Percentiles rank a stretch among this genome's conserved stretches.
Conservation (phyloP, 2,113 vertebrate genomes). For the Brachypodius melanocephalos region DNA sequence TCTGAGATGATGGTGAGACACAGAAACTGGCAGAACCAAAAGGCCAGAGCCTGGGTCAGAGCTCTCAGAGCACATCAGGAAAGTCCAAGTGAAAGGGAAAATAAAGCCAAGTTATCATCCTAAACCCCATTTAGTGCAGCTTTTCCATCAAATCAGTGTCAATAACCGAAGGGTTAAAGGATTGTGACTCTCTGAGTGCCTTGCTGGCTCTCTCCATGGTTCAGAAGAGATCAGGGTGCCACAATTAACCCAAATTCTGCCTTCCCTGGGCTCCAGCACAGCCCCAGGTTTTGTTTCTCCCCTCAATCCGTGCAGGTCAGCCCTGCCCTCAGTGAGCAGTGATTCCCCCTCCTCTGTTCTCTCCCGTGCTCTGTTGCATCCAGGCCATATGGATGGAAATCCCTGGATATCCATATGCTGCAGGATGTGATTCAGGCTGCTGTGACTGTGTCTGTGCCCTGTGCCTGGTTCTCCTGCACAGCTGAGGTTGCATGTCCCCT, state of each 20-base stretch:
- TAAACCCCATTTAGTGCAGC: neutral
- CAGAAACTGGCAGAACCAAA: neutral
- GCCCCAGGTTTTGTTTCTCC: neutral
- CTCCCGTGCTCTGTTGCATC: neutral
- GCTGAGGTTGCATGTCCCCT: slow-evolving; percentile 36
- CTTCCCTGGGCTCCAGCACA: neutral
- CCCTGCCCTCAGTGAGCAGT: neutral
- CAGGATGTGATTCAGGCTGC: neutral
- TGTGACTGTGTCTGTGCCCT: neutral
- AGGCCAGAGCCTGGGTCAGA: neutral
- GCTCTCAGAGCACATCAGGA: neutral
- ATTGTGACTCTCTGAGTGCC: neutral
- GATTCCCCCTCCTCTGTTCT: neutral
- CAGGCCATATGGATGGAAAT: neutral
- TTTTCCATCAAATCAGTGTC: neutral
- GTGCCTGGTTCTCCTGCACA: slow-evolving; percentile 1
- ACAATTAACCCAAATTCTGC: neutral
- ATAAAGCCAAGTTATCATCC: neutral
- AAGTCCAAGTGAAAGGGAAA: neutral
- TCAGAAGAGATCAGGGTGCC: neutral
- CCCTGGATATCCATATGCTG: neutral
- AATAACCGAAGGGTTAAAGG: neutral
- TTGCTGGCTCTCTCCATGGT: neutral
- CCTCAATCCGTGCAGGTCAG: neutral
- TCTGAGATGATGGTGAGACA: neutral